phyloP scores from a whole-genome alignment of 37 sponge, comb jelly and placozoan species.

The Cliona cf. orientalis region DNA sequence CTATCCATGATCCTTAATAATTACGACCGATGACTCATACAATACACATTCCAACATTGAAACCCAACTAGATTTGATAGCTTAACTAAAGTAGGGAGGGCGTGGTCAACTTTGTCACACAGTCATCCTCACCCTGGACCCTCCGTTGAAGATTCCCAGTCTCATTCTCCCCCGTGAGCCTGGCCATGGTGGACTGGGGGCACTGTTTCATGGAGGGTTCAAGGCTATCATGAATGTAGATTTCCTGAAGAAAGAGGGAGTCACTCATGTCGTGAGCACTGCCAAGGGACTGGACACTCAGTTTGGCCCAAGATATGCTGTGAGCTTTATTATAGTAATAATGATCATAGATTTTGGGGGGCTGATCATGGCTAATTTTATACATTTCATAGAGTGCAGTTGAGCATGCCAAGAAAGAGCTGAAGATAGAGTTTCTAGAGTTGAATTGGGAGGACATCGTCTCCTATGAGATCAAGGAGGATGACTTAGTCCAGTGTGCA shows the following conservation, averaged over 20 bases:
- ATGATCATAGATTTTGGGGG: neutral
- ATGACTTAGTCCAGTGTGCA: constrained; percentile 45
- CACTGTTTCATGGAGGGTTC: constrained; percentile 81
- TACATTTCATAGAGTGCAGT: constrained; percentile 47
- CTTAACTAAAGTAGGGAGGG: too few species aligned
- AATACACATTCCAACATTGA: too few species aligned
- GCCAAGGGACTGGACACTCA: constrained; percentile 85
- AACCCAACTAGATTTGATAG: too few species aligned
- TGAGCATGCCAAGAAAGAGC: constrained; percentile 49
- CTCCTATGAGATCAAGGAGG: constrained; percentile 42
- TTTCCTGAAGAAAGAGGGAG: constrained; percentile 56
- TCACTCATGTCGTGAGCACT: constrained; percentile 79
- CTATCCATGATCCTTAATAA: too few species aligned
- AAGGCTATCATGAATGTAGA: constrained; percentile 73
- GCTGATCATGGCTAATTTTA: neutral
- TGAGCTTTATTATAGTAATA: constrained; percentile 4
- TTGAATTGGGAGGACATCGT: constrained; percentile 74
- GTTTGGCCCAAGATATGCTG: constrained; percentile 79
- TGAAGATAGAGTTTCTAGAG: constrained; percentile 50
- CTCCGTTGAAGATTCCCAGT: constrained; percentile 71
- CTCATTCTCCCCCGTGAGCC: constrained; percentile 29
- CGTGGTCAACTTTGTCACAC: too few species aligned
- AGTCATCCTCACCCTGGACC: too few species aligned
- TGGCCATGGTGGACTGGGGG: constrained; percentile 34
- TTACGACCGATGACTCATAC: too few species aligned